A percentile compares a stretch with the other conserved stretches of the same genome.
Evolutionary conservation across 2,797 vertebrate species (phyloP).

Genomic region (Dryobates pubescens): DNA sequence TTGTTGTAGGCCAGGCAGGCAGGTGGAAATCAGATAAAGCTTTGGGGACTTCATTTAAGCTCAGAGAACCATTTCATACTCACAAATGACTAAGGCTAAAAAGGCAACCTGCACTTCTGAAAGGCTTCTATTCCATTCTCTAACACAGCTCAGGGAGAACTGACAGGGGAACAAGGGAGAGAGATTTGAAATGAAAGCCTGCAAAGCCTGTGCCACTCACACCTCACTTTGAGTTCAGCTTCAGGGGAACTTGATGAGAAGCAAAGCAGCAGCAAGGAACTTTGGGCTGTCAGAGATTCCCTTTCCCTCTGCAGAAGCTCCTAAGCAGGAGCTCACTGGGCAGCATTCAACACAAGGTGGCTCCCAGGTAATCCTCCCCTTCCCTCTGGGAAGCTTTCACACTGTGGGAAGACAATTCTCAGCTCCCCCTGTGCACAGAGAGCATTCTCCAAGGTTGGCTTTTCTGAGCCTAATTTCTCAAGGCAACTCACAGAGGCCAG

Average conservation of each 20-base stretch:
- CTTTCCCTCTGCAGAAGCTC: not conserved
- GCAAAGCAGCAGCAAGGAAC: not conserved
- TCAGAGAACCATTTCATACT: not conserved
- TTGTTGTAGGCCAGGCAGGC: not conserved
- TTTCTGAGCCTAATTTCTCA: not conserved
- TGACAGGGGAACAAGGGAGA: not conserved
- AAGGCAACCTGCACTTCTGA: not conserved
- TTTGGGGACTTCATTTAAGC: not conserved
- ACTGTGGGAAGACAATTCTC: not conserved
- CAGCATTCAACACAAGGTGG: not conserved
- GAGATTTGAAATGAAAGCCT: not conserved
- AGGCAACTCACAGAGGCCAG: not conserved
- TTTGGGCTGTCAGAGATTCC: not conserved
- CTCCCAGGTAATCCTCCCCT: not conserved
- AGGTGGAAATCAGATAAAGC: not conserved
- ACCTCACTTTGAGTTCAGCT: not conserved
- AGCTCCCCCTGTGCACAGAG: accelerated
- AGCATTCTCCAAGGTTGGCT: not conserved
- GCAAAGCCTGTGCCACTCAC: not conserved
- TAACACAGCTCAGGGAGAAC: not conserved
- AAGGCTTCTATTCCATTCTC: not conserved
- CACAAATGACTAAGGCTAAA: not conserved
- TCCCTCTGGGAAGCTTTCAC: not conserved
- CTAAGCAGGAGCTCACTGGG: not conserved
- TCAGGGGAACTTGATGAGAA: not conserved